phyloP scores from a whole-genome alignment of 2,113 vertebrate species.

The Propithecus coquereli region DNA sequence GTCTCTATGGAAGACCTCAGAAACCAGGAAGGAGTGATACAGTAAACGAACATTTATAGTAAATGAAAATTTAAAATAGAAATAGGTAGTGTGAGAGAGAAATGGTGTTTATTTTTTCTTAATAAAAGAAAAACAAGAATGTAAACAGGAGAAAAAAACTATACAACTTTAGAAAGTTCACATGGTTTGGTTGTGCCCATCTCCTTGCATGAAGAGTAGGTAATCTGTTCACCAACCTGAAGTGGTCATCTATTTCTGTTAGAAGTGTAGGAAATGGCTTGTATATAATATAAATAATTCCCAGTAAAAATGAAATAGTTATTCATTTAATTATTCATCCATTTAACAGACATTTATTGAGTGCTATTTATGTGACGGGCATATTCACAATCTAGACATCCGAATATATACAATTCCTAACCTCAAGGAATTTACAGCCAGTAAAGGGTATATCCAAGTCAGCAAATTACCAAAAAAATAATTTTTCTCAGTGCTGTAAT shows the following conservation, averaged over 20 bases:
- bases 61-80: background rate
- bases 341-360: background rate
- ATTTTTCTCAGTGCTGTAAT: background rate
- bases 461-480: background rate
- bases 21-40: background rate
- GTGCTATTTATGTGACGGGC: background rate
- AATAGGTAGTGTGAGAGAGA: background rate
- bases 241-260: background rate
- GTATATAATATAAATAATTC: background rate
- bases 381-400: background rate
- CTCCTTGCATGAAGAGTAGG: background rate
- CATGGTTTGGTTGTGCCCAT: background rate
- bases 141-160: background rate
- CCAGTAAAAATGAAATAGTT: background rate
- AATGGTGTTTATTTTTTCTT: background rate
- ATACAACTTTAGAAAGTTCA: background rate
- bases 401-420: background rate
- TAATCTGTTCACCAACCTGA: background rate
- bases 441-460: background rate
- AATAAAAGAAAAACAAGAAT: background rate
- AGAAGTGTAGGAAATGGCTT: background rate
- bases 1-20: background rate
- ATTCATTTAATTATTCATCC: background rate
- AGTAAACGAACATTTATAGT: background rate
- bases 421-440: background rate